A percentile compares a stretch with the other conserved stretches of the same genome.
Conservation (phyloP, 1,140 invertebrate species). For the Aphelenchoides besseyi region DNA sequence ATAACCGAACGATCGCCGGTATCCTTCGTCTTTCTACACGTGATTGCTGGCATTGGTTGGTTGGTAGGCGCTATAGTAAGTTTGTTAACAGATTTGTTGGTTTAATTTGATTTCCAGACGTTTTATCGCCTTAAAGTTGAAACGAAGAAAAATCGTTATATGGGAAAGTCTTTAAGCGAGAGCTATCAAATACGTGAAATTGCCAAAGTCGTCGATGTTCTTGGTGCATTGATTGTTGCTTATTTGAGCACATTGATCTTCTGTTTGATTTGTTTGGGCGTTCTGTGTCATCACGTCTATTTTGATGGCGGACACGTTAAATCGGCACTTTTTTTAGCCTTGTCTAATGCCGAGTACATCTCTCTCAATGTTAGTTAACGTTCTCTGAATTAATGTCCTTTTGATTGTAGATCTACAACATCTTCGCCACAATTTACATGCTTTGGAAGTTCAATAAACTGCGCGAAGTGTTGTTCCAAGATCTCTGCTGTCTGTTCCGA, state of each 20-base stretch:
- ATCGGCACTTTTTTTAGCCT: neutral
- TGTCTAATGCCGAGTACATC: conserved; percentile 4
- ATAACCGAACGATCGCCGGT: neutral
- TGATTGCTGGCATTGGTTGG: conserved; percentile 11
- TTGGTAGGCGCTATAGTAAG: conserved; percentile 2
- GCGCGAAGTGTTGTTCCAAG: conserved; percentile 6
- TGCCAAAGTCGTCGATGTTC: neutral
- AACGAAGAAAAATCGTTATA: neutral
- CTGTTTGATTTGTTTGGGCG: neutral
- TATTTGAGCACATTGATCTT: neutral
- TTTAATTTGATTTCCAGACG: too few relatives aligned
- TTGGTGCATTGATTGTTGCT: neutral
- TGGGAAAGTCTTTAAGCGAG: neutral
- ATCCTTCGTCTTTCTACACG: neutral
- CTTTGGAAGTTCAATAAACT: conserved; percentile 12
- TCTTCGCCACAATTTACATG: neutral
- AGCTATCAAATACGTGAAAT: conserved; percentile 7
- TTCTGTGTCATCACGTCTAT: conserved; percentile 1
- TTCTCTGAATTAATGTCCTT: neutral
- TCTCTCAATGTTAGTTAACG: neutral
- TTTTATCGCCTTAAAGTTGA: conserved; percentile 4
- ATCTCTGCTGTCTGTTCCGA: neutral
- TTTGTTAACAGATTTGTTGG: too few relatives aligned
- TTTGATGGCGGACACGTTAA: neutral
- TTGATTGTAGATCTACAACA: conserved; percentile 10